phyloP scores from a whole-genome alignment of 2,888 invertebrate species.

The Myopa tessellatipennis region DNA sequence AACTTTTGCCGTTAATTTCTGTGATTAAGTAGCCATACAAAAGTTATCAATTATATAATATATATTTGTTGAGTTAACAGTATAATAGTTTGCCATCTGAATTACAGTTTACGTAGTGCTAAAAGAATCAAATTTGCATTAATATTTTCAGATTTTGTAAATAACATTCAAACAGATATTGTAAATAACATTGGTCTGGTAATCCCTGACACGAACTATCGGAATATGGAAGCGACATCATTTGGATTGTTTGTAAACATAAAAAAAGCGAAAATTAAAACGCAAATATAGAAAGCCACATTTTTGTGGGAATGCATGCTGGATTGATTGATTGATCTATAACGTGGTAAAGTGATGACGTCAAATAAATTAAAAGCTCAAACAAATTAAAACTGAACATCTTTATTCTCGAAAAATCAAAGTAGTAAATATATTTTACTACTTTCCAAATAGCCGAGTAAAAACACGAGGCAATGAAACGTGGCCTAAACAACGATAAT shows the following conservation, averaged over 20 bases:
- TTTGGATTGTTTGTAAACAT: slow-evolving; percentile 39
- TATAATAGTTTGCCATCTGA: not conserved
- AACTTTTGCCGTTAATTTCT: not conserved
- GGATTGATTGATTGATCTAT: slow-evolving; percentile 12
- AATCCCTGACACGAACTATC: too few species aligned
- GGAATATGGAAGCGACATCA: slow-evolving; percentile 32
- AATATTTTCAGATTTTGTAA: too few species aligned
- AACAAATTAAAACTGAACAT: not conserved
- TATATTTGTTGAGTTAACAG: not conserved
- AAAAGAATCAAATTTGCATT: too few species aligned
- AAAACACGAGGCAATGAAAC: slow-evolving; percentile 27
- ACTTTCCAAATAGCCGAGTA: not conserved
- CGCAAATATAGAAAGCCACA: slow-evolving; percentile 20
- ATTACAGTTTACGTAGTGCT: too few species aligned
- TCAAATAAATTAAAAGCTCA: slow-evolving; percentile 14
- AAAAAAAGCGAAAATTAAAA: slow-evolving; percentile 32
- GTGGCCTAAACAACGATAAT: slow-evolving; percentile 25
- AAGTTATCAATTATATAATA: not conserved
- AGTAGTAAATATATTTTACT: slow-evolving; percentile 23
- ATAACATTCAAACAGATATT: too few species aligned
- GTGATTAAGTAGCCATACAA: not conserved
- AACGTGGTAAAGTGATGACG: slow-evolving; percentile 17
- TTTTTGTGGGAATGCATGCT: not conserved
- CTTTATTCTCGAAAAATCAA: not conserved
- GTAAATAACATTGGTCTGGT: too few species aligned